Evolutionary conservation across 2,888 invertebrate species (phyloP).

Genomic region (Thereva unica): DNA sequence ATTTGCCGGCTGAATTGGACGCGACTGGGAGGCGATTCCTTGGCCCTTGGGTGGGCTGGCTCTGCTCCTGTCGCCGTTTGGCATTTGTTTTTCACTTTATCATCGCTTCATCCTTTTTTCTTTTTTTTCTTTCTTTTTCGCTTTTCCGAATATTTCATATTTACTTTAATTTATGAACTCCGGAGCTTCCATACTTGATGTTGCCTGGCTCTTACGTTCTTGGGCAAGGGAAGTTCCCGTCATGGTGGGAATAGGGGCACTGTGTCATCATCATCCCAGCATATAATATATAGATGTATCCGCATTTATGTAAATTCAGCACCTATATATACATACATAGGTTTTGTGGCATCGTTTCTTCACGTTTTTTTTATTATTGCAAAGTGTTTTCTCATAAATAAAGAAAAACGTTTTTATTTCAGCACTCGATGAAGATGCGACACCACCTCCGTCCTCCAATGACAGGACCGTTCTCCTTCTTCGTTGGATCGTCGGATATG

Average conservation of each 20-base stretch:
- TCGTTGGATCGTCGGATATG: not conserved
- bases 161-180: conserved; percentile 32
- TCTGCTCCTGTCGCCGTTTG: not conserved
- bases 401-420: conserved; percentile 31
- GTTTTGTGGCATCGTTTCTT: not conserved
- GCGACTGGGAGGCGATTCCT: not conserved
- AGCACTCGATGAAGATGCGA: conserved; percentile 18
- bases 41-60: not conserved
- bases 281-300: too few species aligned
- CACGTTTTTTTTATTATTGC: conserved; percentile 31
- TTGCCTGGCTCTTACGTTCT: not conserved
- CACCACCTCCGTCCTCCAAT: not conserved
- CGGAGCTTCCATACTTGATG: conserved; percentile 10
- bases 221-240: too few species aligned
- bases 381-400: conserved; percentile 33
- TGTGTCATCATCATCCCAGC: too few species aligned
- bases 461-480: not conserved
- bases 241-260: too few species aligned
- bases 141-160: conserved; percentile 17
- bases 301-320: too few species aligned
- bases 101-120: conserved; percentile 27
- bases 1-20: conserved; percentile 9
- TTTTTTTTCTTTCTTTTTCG: too few species aligned
- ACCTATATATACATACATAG: too few species aligned
- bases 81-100: conserved; percentile 21